phyloP scores from a whole-genome alignment of 1,140 invertebrate genomes.

The Drosophila repleta region DNA sequence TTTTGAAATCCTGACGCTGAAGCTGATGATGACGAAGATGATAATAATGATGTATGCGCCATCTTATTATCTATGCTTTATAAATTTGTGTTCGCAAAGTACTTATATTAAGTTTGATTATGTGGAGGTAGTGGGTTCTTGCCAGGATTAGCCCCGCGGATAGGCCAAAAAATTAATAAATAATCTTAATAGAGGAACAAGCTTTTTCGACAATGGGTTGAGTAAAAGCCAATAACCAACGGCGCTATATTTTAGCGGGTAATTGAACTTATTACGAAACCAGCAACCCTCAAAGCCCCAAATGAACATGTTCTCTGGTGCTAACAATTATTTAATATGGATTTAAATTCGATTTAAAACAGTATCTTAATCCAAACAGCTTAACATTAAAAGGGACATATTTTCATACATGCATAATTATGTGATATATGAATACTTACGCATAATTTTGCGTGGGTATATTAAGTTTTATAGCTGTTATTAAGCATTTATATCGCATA shows the following conservation, averaged over 20 bases:
- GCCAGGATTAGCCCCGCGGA: constrained; percentile 31
- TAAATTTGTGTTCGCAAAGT: constrained; percentile 67
- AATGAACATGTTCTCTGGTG: too few relatives aligned
- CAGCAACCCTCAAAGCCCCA: too few relatives aligned
- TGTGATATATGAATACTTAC: neutral
- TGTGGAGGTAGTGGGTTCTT: constrained; percentile 23
- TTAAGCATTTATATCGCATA: constrained; percentile 56
- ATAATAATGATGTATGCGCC: constrained; percentile 23
- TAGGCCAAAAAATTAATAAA: constrained; percentile 10
- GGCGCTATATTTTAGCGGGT: constrained; percentile 49
- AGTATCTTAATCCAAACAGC: neutral
- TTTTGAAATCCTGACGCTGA: constrained; percentile 70
- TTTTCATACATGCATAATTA: too few relatives aligned
- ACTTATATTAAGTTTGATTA: constrained; percentile 64
- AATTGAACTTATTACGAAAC: constrained; percentile 61
- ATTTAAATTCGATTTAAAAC: neutral
- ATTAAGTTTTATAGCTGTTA: constrained; percentile 8
- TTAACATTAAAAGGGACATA: neutral
- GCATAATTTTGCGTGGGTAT: neutral
- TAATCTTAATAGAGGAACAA: neutral
- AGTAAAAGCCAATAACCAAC: constrained; percentile 57
- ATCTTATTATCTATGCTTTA: constrained; percentile 68
- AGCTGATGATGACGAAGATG: constrained; percentile 18
- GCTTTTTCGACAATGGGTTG: constrained; percentile 13
- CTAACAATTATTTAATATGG: neutral